phyloP scores from a whole-genome alignment of 2,888 invertebrate species.

The Phalera bucephala region DNA sequence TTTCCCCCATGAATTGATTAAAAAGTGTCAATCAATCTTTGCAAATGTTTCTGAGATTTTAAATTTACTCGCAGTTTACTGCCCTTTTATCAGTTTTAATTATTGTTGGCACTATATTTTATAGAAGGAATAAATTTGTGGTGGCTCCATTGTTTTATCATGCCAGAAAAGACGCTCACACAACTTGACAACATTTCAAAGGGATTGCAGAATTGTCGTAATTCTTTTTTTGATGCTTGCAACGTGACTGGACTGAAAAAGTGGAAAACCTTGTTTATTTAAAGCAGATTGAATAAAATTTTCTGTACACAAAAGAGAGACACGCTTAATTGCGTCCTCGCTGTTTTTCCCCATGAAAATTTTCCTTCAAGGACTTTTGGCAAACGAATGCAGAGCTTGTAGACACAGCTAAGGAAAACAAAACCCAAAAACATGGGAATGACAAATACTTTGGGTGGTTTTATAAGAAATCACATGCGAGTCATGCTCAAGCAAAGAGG shows the following conservation, averaged over 20 bases:
- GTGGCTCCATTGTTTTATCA: no score
- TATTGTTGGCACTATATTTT: no score
- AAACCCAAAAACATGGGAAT: background rate
- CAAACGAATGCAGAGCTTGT: background rate
- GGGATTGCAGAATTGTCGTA: constrained; percentile 1
- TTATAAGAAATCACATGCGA: no score
- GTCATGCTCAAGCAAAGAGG: no score
- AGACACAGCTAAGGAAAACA: background rate
- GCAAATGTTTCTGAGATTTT: constrained; percentile 1
- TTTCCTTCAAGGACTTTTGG: background rate
- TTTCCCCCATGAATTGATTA: background rate
- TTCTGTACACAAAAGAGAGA: constrained; percentile 13
- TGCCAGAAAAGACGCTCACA: background rate
- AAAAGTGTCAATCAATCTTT: constrained; percentile 3
- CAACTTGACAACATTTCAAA: background rate
- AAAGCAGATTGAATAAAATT: constrained; percentile 12
- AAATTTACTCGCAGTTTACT: background rate
- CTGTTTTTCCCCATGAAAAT: background rate
- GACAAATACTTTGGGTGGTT: no score
- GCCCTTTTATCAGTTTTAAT: no score
- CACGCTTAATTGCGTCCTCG: background rate
- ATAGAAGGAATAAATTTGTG: no score
- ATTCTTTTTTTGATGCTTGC: constrained; percentile 5
- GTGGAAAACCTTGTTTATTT: constrained; percentile 4
- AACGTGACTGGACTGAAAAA: constrained; percentile 16